Conservation (phyloP, 2,113 vertebrate species). For the Zosterops borbonicus region DNA sequence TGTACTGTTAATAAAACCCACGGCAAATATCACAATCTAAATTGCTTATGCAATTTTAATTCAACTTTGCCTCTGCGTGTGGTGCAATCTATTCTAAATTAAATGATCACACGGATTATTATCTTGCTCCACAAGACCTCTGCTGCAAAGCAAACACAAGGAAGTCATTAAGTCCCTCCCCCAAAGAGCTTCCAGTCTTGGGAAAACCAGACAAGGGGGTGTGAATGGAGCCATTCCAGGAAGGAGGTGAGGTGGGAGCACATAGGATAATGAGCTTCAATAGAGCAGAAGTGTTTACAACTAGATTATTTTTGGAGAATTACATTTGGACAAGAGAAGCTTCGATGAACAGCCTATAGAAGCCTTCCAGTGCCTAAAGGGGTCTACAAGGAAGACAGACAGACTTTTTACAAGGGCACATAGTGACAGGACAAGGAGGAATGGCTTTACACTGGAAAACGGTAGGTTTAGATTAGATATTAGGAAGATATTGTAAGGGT, state of each 20-base stretch:
- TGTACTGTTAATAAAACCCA: background rate
- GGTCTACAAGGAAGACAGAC: background rate
- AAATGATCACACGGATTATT: background rate
- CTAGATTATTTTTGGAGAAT: background rate
- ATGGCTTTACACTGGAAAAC: background rate
- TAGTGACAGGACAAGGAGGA: background rate
- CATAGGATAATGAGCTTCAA: background rate
- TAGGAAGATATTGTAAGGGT: background rate
- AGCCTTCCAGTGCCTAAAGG: background rate
- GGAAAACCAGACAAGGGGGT: background rate
- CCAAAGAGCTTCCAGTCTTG: background rate
- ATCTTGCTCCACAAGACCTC: background rate
- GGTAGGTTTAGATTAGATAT: background rate
- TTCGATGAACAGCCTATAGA: background rate
- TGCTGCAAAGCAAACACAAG: background rate
- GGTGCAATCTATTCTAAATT: slow-evolving; percentile 13
- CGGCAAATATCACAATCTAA: background rate
- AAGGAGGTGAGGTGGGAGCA: background rate
- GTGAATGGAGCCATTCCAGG: fast-evolving
- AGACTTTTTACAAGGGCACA: background rate
- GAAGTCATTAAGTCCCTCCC: background rate
- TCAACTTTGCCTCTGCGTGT: background rate
- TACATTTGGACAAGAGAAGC: background rate
- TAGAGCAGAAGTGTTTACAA: background rate
- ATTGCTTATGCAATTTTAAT: background rate